Conservation (phyloP, 1,140 invertebrate species). For the Lordiphosa clarofinis region DNA sequence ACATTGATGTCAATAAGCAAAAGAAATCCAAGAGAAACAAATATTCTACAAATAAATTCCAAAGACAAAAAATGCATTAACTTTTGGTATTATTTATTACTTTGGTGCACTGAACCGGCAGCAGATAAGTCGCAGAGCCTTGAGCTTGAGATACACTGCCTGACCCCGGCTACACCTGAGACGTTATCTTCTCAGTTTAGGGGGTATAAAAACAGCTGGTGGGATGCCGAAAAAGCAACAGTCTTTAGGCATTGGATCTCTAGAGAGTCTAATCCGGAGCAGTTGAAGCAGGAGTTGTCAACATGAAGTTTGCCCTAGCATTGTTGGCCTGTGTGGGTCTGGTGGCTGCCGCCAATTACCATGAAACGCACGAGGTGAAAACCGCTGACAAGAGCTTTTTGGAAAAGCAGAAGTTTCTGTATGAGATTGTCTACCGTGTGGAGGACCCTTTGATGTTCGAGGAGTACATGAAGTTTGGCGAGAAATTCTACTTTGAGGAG, state of each 20-base stretch:
- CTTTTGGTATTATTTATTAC: slow-evolving; percentile 3
- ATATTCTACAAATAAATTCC: slow-evolving; percentile 59
- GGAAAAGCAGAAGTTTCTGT: slow-evolving; percentile 59
- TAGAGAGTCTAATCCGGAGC: slow-evolving; percentile 64
- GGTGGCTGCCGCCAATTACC: slow-evolving; percentile 56
- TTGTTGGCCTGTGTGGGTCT: slow-evolving; percentile 66
- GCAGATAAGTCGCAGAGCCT: neutral
- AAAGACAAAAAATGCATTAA: slow-evolving; percentile 34
- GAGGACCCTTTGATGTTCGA: slow-evolving; percentile 63
- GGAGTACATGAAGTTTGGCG: slow-evolving; percentile 49
- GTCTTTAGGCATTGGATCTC: slow-evolving; percentile 76
- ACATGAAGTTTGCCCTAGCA: slow-evolving; percentile 65
- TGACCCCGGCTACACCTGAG: slow-evolving; percentile 9
- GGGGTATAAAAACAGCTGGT: slow-evolving; percentile 42
- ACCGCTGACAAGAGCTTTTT: slow-evolving; percentile 58
- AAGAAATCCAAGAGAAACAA: slow-evolving; percentile 24
- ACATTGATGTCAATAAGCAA: slow-evolving; percentile 73
- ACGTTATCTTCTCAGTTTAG: neutral
- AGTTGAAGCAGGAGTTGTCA: slow-evolving; percentile 42
- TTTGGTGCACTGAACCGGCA: slow-evolving; percentile 2
- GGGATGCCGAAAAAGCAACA: slow-evolving; percentile 41
- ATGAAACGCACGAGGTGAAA: slow-evolving; percentile 49
- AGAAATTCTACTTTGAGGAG: slow-evolving; percentile 38
- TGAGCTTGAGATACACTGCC: slow-evolving; percentile 24
- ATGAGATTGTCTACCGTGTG: slow-evolving; percentile 63